A percentile compares a stretch with the other conserved stretches of the same genome.
These are phyloP conservation scores for Pegoplata infirma DNA, from an alignment of 2,888 invertebrate genomes.

Conservation along the genomic window DNA sequence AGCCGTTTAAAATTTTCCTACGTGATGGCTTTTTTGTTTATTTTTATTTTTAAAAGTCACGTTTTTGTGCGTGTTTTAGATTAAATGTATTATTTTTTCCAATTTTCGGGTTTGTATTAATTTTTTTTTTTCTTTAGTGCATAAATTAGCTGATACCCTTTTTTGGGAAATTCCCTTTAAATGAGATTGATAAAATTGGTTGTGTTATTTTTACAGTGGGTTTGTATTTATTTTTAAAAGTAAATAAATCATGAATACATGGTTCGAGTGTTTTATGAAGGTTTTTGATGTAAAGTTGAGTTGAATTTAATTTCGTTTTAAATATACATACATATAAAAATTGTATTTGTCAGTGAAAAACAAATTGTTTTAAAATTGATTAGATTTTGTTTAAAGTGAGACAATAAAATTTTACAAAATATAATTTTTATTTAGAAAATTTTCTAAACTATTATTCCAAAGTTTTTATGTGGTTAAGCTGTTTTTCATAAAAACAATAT, in stretches of 20 bases:
- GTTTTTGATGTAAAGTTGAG: too few relatives aligned
- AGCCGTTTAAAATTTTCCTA: too few relatives aligned
- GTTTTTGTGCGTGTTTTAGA: not conserved
- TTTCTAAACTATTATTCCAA: too few relatives aligned
- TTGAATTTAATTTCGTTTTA: too few relatives aligned
- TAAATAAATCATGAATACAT: not conserved
- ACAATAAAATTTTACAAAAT: too few relatives aligned
- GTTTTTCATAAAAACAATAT: too few relatives aligned
- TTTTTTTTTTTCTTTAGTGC: not conserved
- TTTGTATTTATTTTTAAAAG: not conserved
- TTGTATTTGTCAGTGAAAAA: too few relatives aligned
- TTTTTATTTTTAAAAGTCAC: not conserved
- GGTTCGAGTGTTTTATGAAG: not conserved
- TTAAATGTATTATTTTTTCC: not conserved
- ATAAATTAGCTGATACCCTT: not conserved
- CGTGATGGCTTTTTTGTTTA: not conserved
- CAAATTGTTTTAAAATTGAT: too few relatives aligned
- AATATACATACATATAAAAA: not conserved
- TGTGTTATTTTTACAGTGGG: not conserved
- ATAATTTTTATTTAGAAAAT: too few relatives aligned
- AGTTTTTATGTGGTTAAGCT: too few relatives aligned
- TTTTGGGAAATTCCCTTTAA: not conserved
- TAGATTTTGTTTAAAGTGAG: too few relatives aligned
- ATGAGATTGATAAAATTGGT: not conserved
- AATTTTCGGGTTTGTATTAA: not conserved